phyloP scores from a whole-genome alignment of 2,888 invertebrate genomes.

The Spicauda simplicius region DNA sequence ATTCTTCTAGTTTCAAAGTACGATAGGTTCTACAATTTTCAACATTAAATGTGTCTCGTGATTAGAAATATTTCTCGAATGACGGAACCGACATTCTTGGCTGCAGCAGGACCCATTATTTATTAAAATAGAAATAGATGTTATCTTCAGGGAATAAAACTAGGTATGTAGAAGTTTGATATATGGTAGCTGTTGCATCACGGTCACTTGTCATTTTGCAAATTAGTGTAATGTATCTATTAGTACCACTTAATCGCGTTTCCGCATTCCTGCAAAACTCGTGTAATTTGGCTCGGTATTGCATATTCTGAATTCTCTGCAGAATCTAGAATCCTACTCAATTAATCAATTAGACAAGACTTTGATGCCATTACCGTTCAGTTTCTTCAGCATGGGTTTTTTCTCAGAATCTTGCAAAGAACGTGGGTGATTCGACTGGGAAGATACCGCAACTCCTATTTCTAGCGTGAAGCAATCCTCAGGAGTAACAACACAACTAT shows the following conservation, averaged over 20 bases:
- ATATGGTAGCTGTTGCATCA: constrained; percentile 14
- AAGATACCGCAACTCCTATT: too few relatives aligned
- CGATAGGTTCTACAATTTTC: too few relatives aligned
- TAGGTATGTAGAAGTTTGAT: constrained; percentile 3
- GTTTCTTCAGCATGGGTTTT: too few relatives aligned
- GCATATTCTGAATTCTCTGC: background rate
- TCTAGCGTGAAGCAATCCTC: too few relatives aligned
- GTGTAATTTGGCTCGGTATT: constrained; percentile 3
- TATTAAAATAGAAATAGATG: background rate
- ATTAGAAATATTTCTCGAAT: too few relatives aligned
- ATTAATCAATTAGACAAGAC: background rate
- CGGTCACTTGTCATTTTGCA: background rate
- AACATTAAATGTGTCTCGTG: too few relatives aligned
- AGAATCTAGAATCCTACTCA: background rate
- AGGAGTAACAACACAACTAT: too few relatives aligned
- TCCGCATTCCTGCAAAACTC: background rate
- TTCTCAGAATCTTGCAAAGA: too few relatives aligned
- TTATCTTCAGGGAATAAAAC: constrained; percentile 17
- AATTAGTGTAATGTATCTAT: constrained; percentile 6
- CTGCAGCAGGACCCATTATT: too few relatives aligned
- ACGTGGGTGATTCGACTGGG: too few relatives aligned
- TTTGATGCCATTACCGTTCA: background rate
- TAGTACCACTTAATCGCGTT: background rate
- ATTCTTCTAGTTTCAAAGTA: too few relatives aligned
- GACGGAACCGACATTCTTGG: too few relatives aligned